Percentiles rank a stretch among this genome's conserved stretches.
Evolutionary conservation across 2,888 invertebrate species (phyloP).

Genomic region (Ophioninae sp.): DNA sequence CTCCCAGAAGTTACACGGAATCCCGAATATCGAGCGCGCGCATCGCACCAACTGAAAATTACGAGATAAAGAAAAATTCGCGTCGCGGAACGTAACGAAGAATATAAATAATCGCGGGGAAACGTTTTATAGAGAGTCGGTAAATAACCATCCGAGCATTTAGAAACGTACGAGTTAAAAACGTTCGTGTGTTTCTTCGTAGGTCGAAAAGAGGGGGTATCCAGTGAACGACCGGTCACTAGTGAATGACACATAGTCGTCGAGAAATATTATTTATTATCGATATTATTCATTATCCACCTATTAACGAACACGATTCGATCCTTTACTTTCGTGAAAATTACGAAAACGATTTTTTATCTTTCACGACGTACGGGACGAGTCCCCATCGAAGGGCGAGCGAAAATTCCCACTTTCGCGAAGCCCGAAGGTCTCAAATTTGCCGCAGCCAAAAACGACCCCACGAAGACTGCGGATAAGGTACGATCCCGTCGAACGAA

Average conservation of each 20-base stretch:
- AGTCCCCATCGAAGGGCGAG: no score
- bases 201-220: conserved; percentile 8
- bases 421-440: no score
- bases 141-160: conserved; percentile 49
- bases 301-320: neutral
- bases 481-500: no score
- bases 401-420: no score
- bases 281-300: conserved; percentile 10
- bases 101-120: conserved; percentile 34
- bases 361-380: neutral
- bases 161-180: conserved; percentile 6
- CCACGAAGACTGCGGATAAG: no score
- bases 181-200: neutral
- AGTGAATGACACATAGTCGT: conserved; percentile 27
- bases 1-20: conserved; percentile 36
- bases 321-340: conserved; percentile 18
- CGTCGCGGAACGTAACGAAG: conserved; percentile 32
- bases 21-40: conserved; percentile 34
- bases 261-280: conserved; percentile 22
- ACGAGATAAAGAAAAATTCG: conserved; percentile 6
- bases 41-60: neutral
- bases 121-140: conserved; percentile 36
- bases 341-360: conserved; percentile 15
- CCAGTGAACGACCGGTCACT: conserved; percentile 41
- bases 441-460: no score